These are phyloP conservation scores for Achatina immaculata DNA, from an alignment of 1,140 invertebrate genomes.

Conservation along the genomic window DNA sequence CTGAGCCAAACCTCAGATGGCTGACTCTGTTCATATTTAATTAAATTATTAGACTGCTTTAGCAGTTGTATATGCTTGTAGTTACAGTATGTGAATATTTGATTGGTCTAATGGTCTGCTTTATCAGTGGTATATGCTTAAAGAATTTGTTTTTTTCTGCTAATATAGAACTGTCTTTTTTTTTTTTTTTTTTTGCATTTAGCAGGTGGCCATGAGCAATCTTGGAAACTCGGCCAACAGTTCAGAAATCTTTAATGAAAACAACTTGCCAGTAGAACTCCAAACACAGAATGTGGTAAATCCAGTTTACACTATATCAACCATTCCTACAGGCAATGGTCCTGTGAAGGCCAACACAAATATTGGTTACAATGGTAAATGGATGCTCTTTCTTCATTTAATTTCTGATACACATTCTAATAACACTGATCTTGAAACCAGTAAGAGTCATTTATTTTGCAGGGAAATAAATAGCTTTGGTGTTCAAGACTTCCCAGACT, in stretches of 20 bases:
- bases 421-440: neutral
- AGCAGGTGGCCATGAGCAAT: neutral
- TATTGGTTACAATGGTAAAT: constrained; percentile 24
- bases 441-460: neutral
- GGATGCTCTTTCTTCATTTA: neutral
- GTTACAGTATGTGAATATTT: too few species aligned
- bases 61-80: too few species aligned
- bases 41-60: too few species aligned
- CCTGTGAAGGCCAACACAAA: neutral
- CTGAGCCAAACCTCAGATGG: too few species aligned
- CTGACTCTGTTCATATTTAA: too few species aligned
- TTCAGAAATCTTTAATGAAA: constrained; percentile 17
- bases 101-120: too few species aligned
- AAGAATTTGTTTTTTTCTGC: too few species aligned
- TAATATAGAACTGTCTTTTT: too few species aligned
- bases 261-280: constrained; percentile 24
- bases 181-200: too few species aligned
- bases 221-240: neutral
- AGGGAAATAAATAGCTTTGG: neutral
- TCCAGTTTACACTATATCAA: neutral
- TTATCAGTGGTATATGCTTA: too few species aligned
- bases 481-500: neutral
- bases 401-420: neutral
- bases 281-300: constrained; percentile 17
- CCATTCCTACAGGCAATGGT: constrained; percentile 12